Conservation (phyloP, 2,113 vertebrate species). For the Rhagologus leucostigma region DNA sequence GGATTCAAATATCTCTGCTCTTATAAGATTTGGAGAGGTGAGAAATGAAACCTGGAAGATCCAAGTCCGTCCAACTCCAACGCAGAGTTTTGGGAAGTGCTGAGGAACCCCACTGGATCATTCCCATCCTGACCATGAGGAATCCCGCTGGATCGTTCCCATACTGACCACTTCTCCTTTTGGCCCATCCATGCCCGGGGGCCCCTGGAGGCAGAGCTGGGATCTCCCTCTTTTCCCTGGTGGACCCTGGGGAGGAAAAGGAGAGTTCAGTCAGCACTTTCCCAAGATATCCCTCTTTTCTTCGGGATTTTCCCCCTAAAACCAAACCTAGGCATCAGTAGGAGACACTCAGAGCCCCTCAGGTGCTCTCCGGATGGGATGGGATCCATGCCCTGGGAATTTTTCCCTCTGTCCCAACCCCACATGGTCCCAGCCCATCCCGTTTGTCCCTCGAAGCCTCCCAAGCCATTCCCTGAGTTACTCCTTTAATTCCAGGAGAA, state of each 20-base stretch:
- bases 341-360: neutral
- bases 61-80: neutral
- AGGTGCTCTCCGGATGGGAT: neutral
- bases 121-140: slow-evolving; percentile 60
- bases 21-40: neutral
- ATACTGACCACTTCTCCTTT: slow-evolving; percentile 76
- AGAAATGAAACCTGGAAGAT: neutral
- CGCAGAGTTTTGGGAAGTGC: neutral
- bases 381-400: neutral
- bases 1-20: neutral
- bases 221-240: slow-evolving; percentile 77
- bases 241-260: slow-evolving; percentile 71
- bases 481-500: neutral
- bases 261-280: neutral
- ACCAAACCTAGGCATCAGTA: rapidly evolving
- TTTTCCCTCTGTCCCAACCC: neutral
- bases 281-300: neutral
- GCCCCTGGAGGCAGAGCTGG: slow-evolving; percentile 72
- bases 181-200: slow-evolving; percentile 68
- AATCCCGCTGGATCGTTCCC: neutral
- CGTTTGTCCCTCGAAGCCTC: neutral
- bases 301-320: neutral
- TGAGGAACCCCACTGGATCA: neutral
- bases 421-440: neutral
- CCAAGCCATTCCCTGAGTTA: neutral